Evolutionary conservation across 2,797 vertebrate species (phyloP), one percentile per base, ranked within the genome.

Genomic region (Erpetoichthys calabaricus): DNA sequence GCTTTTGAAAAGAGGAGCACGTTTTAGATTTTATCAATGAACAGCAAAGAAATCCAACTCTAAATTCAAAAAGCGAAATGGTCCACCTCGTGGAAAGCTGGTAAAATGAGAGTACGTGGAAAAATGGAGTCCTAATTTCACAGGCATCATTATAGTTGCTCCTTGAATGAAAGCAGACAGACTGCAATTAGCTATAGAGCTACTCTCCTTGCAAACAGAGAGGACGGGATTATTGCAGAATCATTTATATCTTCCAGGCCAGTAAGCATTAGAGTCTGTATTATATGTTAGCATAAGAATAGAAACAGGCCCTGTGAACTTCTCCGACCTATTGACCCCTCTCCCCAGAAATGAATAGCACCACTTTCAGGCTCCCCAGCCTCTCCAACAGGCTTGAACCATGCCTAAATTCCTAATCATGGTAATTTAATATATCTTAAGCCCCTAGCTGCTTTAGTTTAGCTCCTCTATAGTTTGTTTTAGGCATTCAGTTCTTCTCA

Each of bases 341-440:
- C 83, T 89, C 86, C 83, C 82, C 75, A 75, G 78, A 82, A 81
- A 81, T 91, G 91, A 94, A 97, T 91, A 85, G 88, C 71, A 62
- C 72, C 82, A 84, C 89, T 89, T 80, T 78, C 80, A 79, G 86
- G 79, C 81, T 78, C 77, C 74, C 77, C 80, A 77, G 80, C 83
- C 84, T 89, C 89, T 92, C 89, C 87, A 87, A 80, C 85, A 85
- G 85, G 86, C 84, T 87, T 81, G 81, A 87, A 89, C 85, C 85
- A 87, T 85, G 87, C 86, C 86, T 86, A 84, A 86, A 90, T 89
- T 92, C 88, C 88, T 92, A 94, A 93, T 95, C 91, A 92, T 91
- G 91, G 90, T 94, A 90, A 93, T 97, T 97, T 95, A 97, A 95
- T 96, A 92, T 91, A 93, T 91, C 86, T 89, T 86, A 89, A 92